phyloP scores from a whole-genome alignment of 1,140 invertebrate species.

The Centruroides sculpturatus region DNA sequence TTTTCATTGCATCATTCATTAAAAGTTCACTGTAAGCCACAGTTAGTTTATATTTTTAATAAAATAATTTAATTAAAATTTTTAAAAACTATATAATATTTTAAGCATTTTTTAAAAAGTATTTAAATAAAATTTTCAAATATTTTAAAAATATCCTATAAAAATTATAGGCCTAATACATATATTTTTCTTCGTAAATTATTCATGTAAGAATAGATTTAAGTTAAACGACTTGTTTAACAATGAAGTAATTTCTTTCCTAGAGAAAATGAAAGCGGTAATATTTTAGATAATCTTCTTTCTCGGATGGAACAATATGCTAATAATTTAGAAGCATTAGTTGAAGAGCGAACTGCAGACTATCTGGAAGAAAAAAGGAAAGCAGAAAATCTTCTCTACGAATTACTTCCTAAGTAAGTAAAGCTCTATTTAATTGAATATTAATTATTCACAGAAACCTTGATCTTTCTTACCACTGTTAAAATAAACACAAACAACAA shows the following conservation, averaged over 20 bases:
- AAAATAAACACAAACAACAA: too few species aligned
- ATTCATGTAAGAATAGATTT: too few species aligned
- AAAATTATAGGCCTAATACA: neutral
- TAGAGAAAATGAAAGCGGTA: constrained; percentile 31
- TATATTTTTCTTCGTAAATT: neutral
- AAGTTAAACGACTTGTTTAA: too few species aligned
- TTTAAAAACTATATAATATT: too few species aligned
- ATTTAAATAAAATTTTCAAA: neutral
- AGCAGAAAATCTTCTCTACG: constrained; percentile 77
- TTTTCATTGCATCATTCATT: too few species aligned
- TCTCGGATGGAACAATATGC: constrained; percentile 79
- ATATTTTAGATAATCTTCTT: constrained; percentile 92
- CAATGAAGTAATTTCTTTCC: too few species aligned
- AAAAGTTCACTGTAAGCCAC: too few species aligned
- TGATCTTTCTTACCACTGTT: too few species aligned
- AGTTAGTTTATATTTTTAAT: too few species aligned
- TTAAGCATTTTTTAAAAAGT: neutral
- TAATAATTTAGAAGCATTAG: constrained; percentile 82
- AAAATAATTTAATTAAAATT: too few species aligned
- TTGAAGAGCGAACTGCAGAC: constrained; percentile 68
- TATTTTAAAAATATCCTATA: neutral
- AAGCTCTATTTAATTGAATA: constrained; percentile 16
- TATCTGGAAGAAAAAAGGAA: constrained; percentile 82
- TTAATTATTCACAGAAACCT: too few species aligned
- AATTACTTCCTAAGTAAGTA: constrained; percentile 62